Evolutionary conservation across 2,113 vertebrate genomes (phyloP).

Genomic region (Tupaia chinensis): DNA sequence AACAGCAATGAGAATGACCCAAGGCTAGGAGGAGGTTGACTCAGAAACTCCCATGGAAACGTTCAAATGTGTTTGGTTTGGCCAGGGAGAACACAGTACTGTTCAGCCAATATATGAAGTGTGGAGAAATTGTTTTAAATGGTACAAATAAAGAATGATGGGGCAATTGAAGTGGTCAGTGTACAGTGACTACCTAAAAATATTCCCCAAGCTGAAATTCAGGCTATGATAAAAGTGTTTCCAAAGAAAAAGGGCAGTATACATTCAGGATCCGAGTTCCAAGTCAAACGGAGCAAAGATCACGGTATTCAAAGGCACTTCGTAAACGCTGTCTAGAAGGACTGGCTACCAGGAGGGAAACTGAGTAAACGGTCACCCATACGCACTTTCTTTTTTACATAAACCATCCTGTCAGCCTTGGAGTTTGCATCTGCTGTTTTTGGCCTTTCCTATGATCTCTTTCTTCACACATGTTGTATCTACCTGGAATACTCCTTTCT

Average conservation of each 20-base stretch:
- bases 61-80: constrained; percentile 41
- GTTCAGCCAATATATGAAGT: constrained; percentile 5
- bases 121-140: constrained; percentile 8
- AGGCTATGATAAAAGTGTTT: background rate
- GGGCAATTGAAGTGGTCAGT: background rate
- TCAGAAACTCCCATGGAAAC: constrained; percentile 13
- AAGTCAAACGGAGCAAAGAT: background rate
- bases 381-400: background rate
- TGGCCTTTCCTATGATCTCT: background rate
- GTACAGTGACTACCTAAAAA: background rate
- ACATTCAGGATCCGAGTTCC: background rate
- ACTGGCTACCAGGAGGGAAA: background rate
- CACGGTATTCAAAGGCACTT: background rate
- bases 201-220: background rate
- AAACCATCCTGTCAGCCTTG: background rate
- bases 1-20: background rate
- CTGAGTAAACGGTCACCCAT: background rate
- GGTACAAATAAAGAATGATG: background rate
- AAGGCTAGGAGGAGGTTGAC: background rate
- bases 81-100: background rate
- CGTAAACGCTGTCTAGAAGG: background rate
- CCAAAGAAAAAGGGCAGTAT: background rate
- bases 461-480: background rate
- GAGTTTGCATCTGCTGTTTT: background rate
- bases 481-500: background rate